Evolutionary conservation across 2,113 vertebrate genomes (phyloP).

Genomic region (Callipepla californica): DNA sequence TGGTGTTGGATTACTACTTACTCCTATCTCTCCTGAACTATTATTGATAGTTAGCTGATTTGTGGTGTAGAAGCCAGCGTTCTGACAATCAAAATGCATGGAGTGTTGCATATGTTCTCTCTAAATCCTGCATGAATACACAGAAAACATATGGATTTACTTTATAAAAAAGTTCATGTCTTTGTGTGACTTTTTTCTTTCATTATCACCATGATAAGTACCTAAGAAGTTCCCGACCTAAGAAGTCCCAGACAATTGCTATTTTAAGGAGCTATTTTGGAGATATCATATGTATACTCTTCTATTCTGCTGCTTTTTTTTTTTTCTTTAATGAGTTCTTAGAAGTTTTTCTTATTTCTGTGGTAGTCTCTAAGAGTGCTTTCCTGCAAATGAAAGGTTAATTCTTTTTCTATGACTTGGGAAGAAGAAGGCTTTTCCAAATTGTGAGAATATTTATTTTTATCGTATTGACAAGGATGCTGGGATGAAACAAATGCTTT

Average conservation of each 20-base stretch:
- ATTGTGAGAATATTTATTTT: constrained; percentile 58
- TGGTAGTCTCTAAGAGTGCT: not conserved
- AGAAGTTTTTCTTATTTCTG: not conserved
- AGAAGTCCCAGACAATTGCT: not conserved
- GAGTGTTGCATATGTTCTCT: not conserved
- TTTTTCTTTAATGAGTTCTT: not conserved
- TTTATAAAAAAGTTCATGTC: not conserved
- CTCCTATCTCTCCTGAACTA: fast-evolving
- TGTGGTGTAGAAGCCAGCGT: not conserved
- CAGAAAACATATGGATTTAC: not conserved
- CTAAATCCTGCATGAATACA: not conserved
- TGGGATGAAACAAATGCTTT: constrained; percentile 27
- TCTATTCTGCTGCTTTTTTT: not conserved
- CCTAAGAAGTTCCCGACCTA: not conserved
- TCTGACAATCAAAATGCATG: not conserved
- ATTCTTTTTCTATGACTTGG: not conserved
- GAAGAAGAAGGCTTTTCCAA: constrained; percentile 11
- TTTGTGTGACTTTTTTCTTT: not conserved
- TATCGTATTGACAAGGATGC: not conserved
- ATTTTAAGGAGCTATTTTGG: not conserved
- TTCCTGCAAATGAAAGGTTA: not conserved
- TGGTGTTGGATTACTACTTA: not conserved
- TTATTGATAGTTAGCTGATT: not conserved
- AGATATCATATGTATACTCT: not conserved
- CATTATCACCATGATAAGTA: not conserved